Evolutionary conservation across 2,113 vertebrate genomes (phyloP), one percentile per base, ranked within the genome.

Genomic region (Apeltes quadracus): DNA sequence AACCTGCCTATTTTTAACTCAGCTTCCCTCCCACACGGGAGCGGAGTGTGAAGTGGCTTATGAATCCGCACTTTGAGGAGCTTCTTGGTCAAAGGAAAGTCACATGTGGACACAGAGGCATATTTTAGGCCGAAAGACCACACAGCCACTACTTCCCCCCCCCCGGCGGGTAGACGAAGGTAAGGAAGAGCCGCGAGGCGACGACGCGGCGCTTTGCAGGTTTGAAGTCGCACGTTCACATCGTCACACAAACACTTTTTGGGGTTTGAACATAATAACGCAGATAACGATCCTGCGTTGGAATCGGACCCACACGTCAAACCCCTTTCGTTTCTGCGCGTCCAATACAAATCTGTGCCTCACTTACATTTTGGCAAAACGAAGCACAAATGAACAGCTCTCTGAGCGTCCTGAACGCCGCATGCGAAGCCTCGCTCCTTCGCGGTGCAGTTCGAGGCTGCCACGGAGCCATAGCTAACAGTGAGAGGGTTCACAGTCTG

Each of bases 1-100:
- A 90, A 91, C 86, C 84, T 87, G 72, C 84, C 90, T 92, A 91
- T 93, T 90, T 92, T 90, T 93, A 92, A 86, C 85, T 80, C 84
- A 83, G 90, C 85, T 71, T 89, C 66, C 83, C 89, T 85, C 92
- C 92, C 88, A 92, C 92, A 93, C 88, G 90, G 85, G 87, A 88
- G 79, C 76, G 76, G 74, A 86, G 89, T 82, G 83, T 90, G 87
- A 90, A 92, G 89, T 89, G 87, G 84, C 87, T 91, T 76, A 87
- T 79, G 86, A 89, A 89, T 90, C 87, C 72, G 87, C 84, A 86
- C 86, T 86, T 89, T 2, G 67, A 91, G 71, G 77, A 91, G 84
- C 79, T 87, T 84, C 85, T 85, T 87, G 87, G 87, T 90, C 89
- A 90, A 89, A 87, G 78, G 59, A 87, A 79, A 87, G 82, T 82